These are phyloP conservation scores for Theodoxus fluviatilis DNA, from an alignment of 2,888 invertebrate genomes.

Conservation along the genomic window DNA sequence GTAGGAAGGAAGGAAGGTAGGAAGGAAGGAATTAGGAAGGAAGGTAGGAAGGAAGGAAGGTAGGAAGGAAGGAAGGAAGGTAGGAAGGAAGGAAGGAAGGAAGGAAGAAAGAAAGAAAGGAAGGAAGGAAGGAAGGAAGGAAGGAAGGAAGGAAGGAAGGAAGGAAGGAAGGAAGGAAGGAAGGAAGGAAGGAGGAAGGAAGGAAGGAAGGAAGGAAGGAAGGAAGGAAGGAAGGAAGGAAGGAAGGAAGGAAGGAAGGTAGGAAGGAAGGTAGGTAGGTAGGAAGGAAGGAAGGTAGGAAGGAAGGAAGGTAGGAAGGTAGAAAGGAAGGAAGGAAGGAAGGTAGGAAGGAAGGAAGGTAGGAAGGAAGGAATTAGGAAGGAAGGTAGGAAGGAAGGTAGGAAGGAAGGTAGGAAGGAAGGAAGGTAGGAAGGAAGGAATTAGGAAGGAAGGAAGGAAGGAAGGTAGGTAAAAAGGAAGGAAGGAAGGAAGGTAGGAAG, in stretches of 20 bases:
- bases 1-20: no score
- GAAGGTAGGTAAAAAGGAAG: not conserved
- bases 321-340: no score
- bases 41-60: not conserved
- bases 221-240: slow-evolving; percentile 1
- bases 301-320: no score
- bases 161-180: not conserved
- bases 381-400: not conserved
- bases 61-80: not conserved
- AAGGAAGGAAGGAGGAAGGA: not conserved
- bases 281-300: no score
- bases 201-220: not conserved
- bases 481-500: not conserved
- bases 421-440: not conserved
- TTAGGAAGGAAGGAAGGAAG: not conserved
- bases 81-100: not conserved
- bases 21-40: not conserved
- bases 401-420: not conserved
- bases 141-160: not conserved
- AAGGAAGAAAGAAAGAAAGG: not conserved
- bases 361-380: not conserved
- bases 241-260: slow-evolving; percentile 7
- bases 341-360: no score
- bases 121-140: not conserved
- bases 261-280: not conserved